These are phyloP conservation scores for Endomychus coccineus DNA, from an alignment of 2,888 invertebrate genomes.

Conservation along the genomic window DNA sequence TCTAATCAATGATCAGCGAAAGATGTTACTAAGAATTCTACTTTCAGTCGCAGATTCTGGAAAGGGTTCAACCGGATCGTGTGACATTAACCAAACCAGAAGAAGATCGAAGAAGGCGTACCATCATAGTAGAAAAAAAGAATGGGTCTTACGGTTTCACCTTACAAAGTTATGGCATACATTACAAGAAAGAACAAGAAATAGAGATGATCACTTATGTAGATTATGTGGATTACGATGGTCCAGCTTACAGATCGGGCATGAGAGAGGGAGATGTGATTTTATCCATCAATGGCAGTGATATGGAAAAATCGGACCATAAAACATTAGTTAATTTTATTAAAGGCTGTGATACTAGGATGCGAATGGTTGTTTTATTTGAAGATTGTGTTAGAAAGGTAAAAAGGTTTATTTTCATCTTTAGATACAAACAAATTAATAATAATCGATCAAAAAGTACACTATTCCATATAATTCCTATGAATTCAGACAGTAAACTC, in stretches of 20 bases:
- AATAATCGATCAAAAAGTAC: not conserved
- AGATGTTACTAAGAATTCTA: too few relatives aligned
- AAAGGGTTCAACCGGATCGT: conserved; percentile 66
- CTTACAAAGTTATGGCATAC: conserved; percentile 94
- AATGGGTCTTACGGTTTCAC: conserved; percentile 92
- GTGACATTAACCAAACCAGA: conserved; percentile 64
- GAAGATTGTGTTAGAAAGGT: conserved; percentile 95
- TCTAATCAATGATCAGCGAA: too few relatives aligned
- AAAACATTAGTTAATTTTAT: conserved; percentile 87
- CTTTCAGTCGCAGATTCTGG: conserved; percentile 58
- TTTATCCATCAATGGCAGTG: conserved; percentile 90
- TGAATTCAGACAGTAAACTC: too few relatives aligned
- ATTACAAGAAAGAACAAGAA: conserved; percentile 88
- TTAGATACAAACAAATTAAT: not conserved
- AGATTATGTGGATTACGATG: conserved; percentile 89
- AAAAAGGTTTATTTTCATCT: conserved; percentile 16
- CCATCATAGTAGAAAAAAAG: conserved; percentile 87
- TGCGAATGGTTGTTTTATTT: conserved; percentile 94
- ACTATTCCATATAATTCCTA: too few relatives aligned
- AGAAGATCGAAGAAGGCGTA: conserved; percentile 79
- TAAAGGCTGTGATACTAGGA: conserved; percentile 77
- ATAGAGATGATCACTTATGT: conserved; percentile 96
- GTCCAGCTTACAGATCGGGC: conserved; percentile 86
- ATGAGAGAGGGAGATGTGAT: conserved; percentile 97
- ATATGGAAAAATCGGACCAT: conserved; percentile 93